Percentiles rank a stretch among this genome's conserved stretches.
Evolutionary conservation across 2,113 vertebrate genomes (phyloP).

Genomic region (Zosterops borbonicus): DNA sequence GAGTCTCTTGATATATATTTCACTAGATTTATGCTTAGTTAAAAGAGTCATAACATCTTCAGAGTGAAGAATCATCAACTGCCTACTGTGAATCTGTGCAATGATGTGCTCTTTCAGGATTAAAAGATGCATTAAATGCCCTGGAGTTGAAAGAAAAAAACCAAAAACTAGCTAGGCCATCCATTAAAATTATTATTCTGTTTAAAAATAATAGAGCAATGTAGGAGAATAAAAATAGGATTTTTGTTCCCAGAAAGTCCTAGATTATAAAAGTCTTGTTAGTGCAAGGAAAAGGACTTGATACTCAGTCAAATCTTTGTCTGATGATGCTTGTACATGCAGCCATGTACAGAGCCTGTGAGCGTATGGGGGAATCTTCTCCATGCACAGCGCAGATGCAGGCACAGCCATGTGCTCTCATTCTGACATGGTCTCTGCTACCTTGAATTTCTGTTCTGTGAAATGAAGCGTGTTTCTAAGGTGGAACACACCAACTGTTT

Average conservation of each 20-base stretch:
- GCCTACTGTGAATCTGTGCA: neutral
- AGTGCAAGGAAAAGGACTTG: neutral
- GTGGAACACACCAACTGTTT: neutral
- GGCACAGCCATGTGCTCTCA: neutral
- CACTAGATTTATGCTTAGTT: neutral
- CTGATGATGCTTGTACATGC: neutral
- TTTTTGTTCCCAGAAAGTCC: neutral
- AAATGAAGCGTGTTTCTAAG: neutral
- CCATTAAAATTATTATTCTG: neutral
- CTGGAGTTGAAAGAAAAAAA: neutral
- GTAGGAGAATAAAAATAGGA: neutral
- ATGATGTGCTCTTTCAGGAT: neutral
- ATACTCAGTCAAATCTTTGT: neutral
- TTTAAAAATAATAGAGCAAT: neutral
- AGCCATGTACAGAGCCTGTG: neutral
- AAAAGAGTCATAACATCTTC: neutral
- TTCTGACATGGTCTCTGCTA: neutral
- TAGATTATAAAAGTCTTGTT: neutral
- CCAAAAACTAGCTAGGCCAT: neutral
- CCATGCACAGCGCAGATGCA: accelerated
- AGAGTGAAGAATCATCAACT: neutral
- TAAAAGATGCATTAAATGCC: neutral
- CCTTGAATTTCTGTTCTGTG: neutral
- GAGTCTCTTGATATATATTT: neutral
- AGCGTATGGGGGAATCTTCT: neutral